Conservation (phyloP, 2,113 vertebrate species). For the Cebus imitator region DNA sequence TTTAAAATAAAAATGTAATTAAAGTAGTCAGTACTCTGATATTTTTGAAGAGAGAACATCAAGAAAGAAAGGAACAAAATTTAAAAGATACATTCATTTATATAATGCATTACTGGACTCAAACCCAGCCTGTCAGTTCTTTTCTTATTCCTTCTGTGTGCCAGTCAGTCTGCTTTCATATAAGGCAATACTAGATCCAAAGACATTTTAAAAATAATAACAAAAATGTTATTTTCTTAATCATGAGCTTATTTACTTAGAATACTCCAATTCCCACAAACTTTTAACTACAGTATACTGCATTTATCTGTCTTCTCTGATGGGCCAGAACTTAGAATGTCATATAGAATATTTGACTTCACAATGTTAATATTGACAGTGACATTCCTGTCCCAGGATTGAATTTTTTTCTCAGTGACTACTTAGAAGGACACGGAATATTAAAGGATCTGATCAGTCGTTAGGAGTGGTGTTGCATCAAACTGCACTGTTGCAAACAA, state of each 20-base stretch:
- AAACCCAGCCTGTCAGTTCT: not conserved
- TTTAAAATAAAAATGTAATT: constrained; percentile 18
- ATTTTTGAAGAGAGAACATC: not conserved
- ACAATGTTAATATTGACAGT: not conserved
- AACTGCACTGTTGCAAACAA: not conserved
- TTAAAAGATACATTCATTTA: not conserved
- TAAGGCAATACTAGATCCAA: not conserved
- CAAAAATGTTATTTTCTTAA: not conserved
- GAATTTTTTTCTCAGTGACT: not conserved
- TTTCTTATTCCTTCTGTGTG: not conserved
- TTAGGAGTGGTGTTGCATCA: not conserved
- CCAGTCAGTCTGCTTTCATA: not conserved
- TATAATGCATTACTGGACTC: not conserved
- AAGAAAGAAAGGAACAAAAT: not conserved
- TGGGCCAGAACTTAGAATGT: not conserved
- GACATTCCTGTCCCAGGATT: not conserved
- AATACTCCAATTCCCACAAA: not conserved
- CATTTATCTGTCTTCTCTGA: not conserved
- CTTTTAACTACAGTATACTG: not conserved
- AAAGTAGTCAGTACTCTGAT: not conserved
- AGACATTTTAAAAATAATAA: not conserved
- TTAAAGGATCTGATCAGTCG: not conserved
- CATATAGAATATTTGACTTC: not conserved
- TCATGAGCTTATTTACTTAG: not conserved
- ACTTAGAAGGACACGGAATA: not conserved